A percentile compares a stretch with the other conserved stretches of the same genome.
These are phyloP conservation scores for Tetrax tetrax DNA, from an alignment of 2,113 vertebrate genomes.

Conservation along the genomic window DNA sequence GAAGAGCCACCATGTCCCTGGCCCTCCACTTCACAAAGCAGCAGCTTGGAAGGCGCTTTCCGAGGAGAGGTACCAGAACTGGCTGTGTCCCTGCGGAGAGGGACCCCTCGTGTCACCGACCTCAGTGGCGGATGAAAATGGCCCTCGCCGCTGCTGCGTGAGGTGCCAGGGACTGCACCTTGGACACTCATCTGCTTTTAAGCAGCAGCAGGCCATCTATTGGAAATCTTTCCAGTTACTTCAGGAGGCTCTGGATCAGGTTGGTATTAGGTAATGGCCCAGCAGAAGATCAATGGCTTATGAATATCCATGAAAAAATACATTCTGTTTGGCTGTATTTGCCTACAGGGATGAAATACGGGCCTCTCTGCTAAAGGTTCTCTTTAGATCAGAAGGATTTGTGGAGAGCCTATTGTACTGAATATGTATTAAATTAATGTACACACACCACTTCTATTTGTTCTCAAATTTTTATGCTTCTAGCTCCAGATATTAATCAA, in stretches of 20 bases:
- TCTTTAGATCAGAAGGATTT: neutral
- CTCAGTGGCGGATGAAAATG: neutral
- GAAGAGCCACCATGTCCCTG: neutral
- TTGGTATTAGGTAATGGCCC: neutral
- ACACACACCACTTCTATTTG: accelerated
- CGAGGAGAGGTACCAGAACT: neutral
- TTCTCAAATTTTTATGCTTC: neutral
- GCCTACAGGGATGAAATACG: neutral
- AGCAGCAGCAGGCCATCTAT: neutral
- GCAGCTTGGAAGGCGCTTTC: neutral
- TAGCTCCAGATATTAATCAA: neutral
- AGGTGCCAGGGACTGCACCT: accelerated
- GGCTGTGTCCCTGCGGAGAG: neutral
- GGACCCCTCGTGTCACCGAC: neutral
- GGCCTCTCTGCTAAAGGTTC: neutral
- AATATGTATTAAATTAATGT: neutral
- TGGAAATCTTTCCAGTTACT: neutral
- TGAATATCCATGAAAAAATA: neutral
- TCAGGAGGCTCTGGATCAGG: neutral
- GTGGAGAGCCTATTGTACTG: neutral
- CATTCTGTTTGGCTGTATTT: neutral
- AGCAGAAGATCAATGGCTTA: neutral
- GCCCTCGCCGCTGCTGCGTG: accelerated
- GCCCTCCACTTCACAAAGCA: neutral
- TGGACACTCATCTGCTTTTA: accelerated